Evolutionary conservation across 2,113 vertebrate genomes (phyloP).

Genomic region (Alces alces): DNA sequence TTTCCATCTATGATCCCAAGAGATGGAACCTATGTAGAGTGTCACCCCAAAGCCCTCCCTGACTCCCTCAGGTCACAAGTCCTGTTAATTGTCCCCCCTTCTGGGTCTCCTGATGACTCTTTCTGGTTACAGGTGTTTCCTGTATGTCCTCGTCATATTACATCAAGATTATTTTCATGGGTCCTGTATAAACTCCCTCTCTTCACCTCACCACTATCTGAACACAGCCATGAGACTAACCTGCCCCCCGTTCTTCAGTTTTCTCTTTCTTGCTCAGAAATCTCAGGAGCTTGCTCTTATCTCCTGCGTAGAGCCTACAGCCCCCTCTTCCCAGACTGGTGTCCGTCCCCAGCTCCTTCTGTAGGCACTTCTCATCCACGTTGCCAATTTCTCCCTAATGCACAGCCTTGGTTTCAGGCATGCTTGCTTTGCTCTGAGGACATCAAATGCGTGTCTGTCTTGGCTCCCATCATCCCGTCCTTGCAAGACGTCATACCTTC

Average conservation of each 20-base stretch:
- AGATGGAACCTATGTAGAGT: not conserved
- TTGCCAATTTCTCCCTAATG: not conserved
- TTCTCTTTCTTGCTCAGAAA: not conserved
- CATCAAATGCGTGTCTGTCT: not conserved
- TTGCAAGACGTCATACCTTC: not conserved
- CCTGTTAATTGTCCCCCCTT: not conserved
- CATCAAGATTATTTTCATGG: not conserved
- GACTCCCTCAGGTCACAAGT: not conserved
- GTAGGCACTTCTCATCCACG: not conserved
- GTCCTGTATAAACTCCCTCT: not conserved
- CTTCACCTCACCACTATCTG: not conserved
- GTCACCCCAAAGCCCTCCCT: not conserved
- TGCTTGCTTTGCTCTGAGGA: not conserved
- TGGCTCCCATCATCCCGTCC: not conserved
- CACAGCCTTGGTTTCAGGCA: not conserved
- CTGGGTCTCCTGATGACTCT: not conserved
- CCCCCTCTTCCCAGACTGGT: accelerated
- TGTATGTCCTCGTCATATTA: not conserved
- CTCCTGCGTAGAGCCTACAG: not conserved
- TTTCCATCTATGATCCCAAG: not conserved
- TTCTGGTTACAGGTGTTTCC: not conserved
- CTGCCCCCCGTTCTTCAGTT: not conserved
- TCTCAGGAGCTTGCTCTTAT: too few relatives aligned
- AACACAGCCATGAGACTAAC: not conserved
- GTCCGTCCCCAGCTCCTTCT: not conserved